Conservation (phyloP, 2,113 vertebrate genomes). For the Coryphaenoides rupestris region DNA sequence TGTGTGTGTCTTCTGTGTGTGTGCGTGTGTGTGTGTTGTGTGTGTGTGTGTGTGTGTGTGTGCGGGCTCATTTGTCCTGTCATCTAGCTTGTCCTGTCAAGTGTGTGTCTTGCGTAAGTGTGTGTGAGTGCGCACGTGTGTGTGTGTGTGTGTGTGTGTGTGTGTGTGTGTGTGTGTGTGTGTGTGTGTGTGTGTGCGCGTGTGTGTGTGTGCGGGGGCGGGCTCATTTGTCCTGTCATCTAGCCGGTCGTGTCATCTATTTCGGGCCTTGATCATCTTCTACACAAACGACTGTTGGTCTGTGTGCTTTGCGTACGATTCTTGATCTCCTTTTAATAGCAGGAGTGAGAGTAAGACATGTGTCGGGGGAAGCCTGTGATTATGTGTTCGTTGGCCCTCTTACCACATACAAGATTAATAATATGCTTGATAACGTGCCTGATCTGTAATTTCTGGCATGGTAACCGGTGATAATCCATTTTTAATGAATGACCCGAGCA, state of each 20-base stretch:
- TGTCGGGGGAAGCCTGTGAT: too few species aligned
- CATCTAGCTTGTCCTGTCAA: background rate
- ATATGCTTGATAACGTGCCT: too few species aligned
- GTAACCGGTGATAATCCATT: too few species aligned
- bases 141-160: conserved; percentile 2
- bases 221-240: background rate
- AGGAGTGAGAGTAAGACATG: too few species aligned
- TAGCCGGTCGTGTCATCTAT: background rate
- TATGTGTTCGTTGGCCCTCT: too few species aligned
- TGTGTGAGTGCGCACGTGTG: conserved; percentile 2
- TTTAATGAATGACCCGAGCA: too few species aligned
- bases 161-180: conserved; percentile 2
- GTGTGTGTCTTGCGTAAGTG: background rate
- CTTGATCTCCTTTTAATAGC: too few species aligned
- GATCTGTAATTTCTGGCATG: too few species aligned
- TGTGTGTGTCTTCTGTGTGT: conserved; percentile 3
- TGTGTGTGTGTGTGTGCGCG: conserved; percentile 18
- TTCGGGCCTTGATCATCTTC: background rate
- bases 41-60: background rate
- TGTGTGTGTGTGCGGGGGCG: conserved; percentile 15
- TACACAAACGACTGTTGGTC: background rate
- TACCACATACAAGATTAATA: too few species aligned
- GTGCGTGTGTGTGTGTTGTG: conserved; percentile 4
- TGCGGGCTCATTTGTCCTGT: background rate
- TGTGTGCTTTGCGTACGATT: background rate